Evolutionary conservation across 2,888 invertebrate genomes (phyloP).

Genomic region (Microctonus brassicae): DNA sequence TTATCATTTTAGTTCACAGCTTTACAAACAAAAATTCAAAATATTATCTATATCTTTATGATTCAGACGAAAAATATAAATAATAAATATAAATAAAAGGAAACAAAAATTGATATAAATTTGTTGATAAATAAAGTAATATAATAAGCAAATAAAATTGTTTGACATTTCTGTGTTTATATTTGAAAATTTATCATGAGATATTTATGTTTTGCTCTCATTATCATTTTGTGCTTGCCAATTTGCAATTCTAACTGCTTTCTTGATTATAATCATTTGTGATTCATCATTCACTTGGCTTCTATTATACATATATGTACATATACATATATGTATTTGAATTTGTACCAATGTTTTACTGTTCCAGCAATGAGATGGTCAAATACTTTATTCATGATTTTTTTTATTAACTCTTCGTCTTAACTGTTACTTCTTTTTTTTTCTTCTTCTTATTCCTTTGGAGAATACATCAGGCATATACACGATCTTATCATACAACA

Average conservation of each 20-base stretch:
- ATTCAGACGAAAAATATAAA: too few species aligned
- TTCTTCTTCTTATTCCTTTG: slow-evolving; percentile 6
- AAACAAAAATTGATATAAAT: too few species aligned
- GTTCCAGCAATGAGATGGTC: slow-evolving; percentile 12
- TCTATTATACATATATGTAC: not conserved
- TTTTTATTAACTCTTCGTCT: slow-evolving; percentile 16
- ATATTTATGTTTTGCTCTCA: slow-evolving; percentile 9
- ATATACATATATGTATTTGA: not conserved
- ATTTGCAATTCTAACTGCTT: slow-evolving; percentile 30
- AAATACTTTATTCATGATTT: slow-evolving; percentile 42
- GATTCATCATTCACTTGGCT: slow-evolving; percentile 22
- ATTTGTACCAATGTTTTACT: slow-evolving; percentile 7
- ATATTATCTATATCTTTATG: too few species aligned
- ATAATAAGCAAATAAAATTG: not conserved
- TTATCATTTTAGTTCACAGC: too few species aligned
- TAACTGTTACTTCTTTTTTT: too few species aligned
- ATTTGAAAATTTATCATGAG: slow-evolving; percentile 1
- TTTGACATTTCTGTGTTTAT: not conserved
- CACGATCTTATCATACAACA: slow-evolving; percentile 24
- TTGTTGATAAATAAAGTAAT: too few species aligned
- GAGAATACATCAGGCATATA: not conserved
- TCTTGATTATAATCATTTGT: slow-evolving; percentile 23
- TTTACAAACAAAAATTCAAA: too few species aligned
- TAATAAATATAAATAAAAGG: too few species aligned
- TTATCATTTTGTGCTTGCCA: slow-evolving; percentile 25